Evolutionary conservation across 2,888 invertebrate species (phyloP), one percentile per base, ranked within the genome.

Genomic region (Nomada fabriciana): DNA sequence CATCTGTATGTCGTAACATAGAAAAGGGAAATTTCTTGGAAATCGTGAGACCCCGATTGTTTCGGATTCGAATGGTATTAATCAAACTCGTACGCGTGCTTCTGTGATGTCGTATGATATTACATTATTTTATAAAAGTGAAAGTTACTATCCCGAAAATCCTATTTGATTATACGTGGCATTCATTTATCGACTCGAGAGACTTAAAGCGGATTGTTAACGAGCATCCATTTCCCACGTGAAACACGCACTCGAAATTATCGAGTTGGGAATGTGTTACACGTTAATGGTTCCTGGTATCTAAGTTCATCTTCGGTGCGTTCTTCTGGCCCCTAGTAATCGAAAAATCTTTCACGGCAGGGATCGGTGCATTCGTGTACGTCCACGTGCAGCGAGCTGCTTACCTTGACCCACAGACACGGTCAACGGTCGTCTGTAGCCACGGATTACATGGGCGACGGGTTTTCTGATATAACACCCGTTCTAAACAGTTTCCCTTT

Each of bases 401-500:
- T 93, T 84, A 86, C 92, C 93, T 93, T 93, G 92, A 92, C 92
- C 91, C 90, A 92, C 87, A 91, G 90, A 90, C 85, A 82, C 64
- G 82, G 80, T 84, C 89, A 87, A 81, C 84, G 80, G 88, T 82
- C 69, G 82, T 80, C 72, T 84, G 82, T 86, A 88, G 85, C 84
- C 76, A 81, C 72, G 85, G 86, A 88, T 91, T 91, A 89, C 90
- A 84, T 86, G 79, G 76, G 75, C 80, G 70, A 83, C 80, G 68
- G 70, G 83, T 83, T 87, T 75, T 76, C 82, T 89, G 89, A 91
- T 80, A 82, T 86, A 86, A 90, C 68, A 55, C n/a, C 25, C 42
- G 20, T 10, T 59, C 76, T 42, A 64, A 71, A 78, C 69, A 73
- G 60, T 71, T 76, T 79, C 69, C 63, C 50, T 67, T 52, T 36